Evolutionary conservation across 2,888 invertebrate species (phyloP), one percentile per base, ranked within the genome.

Genomic region (Platycheirus rosarum): DNA sequence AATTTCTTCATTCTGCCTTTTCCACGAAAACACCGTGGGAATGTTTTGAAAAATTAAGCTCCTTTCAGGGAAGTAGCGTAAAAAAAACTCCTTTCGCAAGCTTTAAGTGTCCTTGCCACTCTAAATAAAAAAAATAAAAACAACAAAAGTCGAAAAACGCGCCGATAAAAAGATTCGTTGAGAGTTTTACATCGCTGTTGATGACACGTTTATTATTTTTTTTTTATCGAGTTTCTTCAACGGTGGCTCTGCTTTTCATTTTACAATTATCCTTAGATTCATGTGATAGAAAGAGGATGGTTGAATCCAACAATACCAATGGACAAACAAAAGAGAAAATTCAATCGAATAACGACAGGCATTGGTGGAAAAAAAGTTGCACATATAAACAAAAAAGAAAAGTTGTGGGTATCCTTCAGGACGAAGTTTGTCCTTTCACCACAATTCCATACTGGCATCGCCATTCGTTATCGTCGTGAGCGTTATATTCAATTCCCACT

Each of bases 131-230:
- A 8, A 9, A 60, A 42, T 60, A n/a, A 26, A 57, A 1, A 66
- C 13, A 8, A 18, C 13, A 26, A 48, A 40, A 57, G 40, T 48
- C 23, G 8, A 66, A 49, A 66, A 57, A 44, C 51, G 20, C 53
- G 48, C 40, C 69, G 70, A 73, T 68, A 68, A 78, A 62, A 66
- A 53, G 57, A 48, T 71, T 62, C 51, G 60, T 65, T 73, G 66
- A 62, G 68, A 68, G 51, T 78, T 78, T 73, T 73, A 78, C 78
- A 78, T 73, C 62, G 37, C 78, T 73, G 73, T 73, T 71, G 78
- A 66, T 78, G 73, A 73, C 78, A 73, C 66, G 13, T 68, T 78
- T 8, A 32, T 29, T 48, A 53, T 37, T 57, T 66, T 62, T 46
- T 62, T 18, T 35, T 16, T 7, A 16, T 7, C 6, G 2, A n/a